Percentiles rank a stretch among this genome's conserved stretches.
These are phyloP conservation scores for Hyposmocoma kahamanoa DNA, from an alignment of 1,140 invertebrate species.

Conservation along the genomic window DNA sequence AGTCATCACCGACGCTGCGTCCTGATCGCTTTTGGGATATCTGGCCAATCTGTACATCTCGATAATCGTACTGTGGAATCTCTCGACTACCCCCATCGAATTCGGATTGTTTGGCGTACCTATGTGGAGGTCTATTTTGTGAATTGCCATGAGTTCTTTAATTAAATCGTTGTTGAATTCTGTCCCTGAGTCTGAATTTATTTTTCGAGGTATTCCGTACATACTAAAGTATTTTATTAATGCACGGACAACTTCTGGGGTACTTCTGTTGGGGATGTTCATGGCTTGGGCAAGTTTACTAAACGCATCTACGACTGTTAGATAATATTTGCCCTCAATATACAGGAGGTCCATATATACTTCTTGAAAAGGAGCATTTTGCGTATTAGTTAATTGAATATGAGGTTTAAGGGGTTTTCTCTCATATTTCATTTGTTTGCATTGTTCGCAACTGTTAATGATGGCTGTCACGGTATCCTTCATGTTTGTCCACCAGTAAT, in stretches of 20 bases:
- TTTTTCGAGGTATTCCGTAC: constrained; percentile 13
- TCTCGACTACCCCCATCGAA: constrained; percentile 20
- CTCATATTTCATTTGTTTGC: constrained; percentile 28
- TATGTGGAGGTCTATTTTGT: constrained; percentile 21
- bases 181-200: neutral
- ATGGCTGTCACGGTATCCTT: constrained; percentile 17
- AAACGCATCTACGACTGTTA: constrained; percentile 25
- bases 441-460: constrained; percentile 23
- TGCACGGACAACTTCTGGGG: constrained; percentile 23
- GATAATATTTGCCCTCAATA: neutral
- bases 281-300: constrained; percentile 31
- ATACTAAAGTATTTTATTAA: constrained; percentile 10
- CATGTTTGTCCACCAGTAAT: constrained; percentile 24
- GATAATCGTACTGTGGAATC: constrained; percentile 25
- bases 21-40: constrained; percentile 15
- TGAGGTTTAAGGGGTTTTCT: constrained; percentile 22
- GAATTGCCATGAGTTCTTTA: constrained; percentile 9
- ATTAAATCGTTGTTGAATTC: neutral
- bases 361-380: neutral
- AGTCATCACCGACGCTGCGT: constrained; percentile 20
- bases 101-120: constrained; percentile 22
- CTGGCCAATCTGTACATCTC: constrained; percentile 26
- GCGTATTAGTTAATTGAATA: constrained; percentile 24
- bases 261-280: constrained; percentile 18
- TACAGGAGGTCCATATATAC: too few relatives aligned